These are phyloP conservation scores for Conomelus anceps DNA, from an alignment of 2,888 invertebrate species.

Conservation along the genomic window DNA sequence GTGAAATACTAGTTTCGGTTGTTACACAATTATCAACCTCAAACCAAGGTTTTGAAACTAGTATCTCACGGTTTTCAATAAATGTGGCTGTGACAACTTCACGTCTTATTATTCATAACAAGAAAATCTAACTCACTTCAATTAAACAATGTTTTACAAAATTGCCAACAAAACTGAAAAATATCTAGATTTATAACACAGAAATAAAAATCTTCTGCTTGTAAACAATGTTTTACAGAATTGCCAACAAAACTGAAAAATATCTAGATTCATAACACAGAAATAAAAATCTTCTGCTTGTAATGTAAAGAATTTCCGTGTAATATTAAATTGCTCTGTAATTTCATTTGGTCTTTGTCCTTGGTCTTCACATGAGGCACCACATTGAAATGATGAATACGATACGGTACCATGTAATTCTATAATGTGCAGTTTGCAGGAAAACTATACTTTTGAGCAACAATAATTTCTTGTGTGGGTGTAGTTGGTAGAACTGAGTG, in stretches of 20 bases:
- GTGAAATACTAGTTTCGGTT: no score
- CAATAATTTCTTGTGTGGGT: background rate
- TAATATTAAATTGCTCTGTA: background rate
- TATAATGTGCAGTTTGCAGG: background rate
- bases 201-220: background rate
- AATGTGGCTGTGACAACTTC: no score
- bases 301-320: background rate
- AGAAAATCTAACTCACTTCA: no score
- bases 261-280: background rate
- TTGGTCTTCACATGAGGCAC: background rate
- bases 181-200: background rate
- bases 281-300: background rate
- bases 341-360: background rate
- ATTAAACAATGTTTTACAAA: no score
- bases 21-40: no score
- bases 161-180: no score
- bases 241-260: no score
- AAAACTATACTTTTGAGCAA: no score
- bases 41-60: no score
- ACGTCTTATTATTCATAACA: no score
- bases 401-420: background rate
- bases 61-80: no score
- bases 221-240: no score
- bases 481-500: background rate
- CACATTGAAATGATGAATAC: background rate